phyloP scores from a whole-genome alignment of 1,140 invertebrate genomes.

The Pachypeltis micranthus region DNA sequence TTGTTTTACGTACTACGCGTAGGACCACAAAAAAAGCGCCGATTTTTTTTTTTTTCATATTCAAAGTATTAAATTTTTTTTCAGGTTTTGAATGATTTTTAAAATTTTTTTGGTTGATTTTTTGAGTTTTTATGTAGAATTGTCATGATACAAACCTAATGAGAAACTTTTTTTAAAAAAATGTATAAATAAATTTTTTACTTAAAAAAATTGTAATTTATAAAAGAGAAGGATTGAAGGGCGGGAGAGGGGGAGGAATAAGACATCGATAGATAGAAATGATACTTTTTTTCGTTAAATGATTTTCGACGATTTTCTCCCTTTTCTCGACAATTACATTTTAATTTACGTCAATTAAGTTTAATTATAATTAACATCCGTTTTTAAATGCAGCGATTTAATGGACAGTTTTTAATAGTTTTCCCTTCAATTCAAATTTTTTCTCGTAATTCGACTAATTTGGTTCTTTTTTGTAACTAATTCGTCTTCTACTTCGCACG shows the following conservation, averaged over 20 bases:
- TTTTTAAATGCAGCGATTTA: too few species aligned
- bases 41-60: too few species aligned
- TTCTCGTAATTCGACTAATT: too few species aligned
- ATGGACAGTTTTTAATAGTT: too few species aligned
- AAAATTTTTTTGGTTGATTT: background rate
- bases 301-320: background rate
- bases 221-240: too few species aligned
- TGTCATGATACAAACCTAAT: slow-evolving; percentile 1
- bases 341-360: background rate
- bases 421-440: too few species aligned
- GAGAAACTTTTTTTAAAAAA: background rate
- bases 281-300: background rate
- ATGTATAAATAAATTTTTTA: background rate
- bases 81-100: background rate
- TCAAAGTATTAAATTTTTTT: background rate
- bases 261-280: slow-evolving; percentile 8
- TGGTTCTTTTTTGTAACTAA: too few species aligned
- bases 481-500: too few species aligned
- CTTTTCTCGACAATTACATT: background rate
- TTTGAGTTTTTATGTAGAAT: background rate
- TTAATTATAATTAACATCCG: too few species aligned
- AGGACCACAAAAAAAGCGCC: slow-evolving; percentile 9
- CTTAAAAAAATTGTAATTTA: too few species aligned
- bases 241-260: background rate
- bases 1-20: slow-evolving; percentile 5